Conservation (phyloP, 2,113 vertebrate species). For the Ursus arctos region DNA sequence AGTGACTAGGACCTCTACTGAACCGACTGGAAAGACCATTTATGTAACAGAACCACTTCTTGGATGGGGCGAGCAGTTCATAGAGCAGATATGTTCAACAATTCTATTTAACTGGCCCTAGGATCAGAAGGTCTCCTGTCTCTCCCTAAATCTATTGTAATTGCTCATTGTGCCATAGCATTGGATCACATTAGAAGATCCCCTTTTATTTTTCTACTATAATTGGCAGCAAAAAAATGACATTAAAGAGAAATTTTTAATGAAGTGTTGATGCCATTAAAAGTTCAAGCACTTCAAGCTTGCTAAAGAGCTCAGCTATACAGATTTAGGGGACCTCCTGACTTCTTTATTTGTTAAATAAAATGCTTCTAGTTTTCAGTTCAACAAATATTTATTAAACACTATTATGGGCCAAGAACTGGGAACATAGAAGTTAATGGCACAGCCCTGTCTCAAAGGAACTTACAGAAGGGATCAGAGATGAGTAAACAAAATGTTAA, state of each 20-base stretch:
- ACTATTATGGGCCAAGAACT: neutral
- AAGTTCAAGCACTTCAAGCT: neutral
- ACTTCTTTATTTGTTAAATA: neutral
- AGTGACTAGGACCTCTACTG: neutral
- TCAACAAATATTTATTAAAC: neutral
- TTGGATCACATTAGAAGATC: neutral
- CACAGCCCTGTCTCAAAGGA: neutral
- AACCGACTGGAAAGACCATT: neutral
- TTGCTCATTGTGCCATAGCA: neutral
- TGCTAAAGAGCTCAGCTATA: neutral
- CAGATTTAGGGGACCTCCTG: neutral
- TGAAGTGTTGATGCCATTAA: neutral
- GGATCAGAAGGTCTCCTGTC: neutral
- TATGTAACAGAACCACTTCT: neutral
- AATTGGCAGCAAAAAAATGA: neutral
- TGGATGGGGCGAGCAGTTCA: neutral
- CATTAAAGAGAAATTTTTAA: neutral
- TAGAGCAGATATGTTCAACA: neutral
- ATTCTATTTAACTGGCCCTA: neutral
- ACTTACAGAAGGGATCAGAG: neutral
- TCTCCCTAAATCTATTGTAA: neutral
- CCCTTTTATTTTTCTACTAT: conserved; percentile 6
- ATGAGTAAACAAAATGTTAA: neutral
- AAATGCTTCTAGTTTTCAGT: neutral
- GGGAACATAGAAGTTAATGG: neutral